A percentile compares a stretch with the other conserved stretches of the same genome.
Conservation (phyloP, 2,888 invertebrate species). For the Oscheius sp. region DNA sequence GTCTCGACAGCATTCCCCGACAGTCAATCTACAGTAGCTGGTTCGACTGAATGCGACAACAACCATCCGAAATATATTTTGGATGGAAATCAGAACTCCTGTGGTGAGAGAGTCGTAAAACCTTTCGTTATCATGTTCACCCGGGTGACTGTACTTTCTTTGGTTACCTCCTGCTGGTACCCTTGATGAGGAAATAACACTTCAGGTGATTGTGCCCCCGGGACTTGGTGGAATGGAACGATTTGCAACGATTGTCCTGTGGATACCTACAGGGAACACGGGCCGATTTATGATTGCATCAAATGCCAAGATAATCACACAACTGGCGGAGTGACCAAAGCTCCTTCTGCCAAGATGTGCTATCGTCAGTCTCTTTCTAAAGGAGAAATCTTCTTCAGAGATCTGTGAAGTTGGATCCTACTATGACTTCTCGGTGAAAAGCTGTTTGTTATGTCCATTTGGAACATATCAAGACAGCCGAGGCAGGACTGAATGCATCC, state of each 20-base stretch:
- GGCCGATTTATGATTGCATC: background rate
- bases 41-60: background rate
- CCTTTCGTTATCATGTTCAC: background rate
- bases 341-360: background rate
- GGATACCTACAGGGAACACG: constrained; percentile 1
- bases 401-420: background rate
- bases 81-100: constrained; percentile 1
- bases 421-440: background rate
- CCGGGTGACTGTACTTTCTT: no score
- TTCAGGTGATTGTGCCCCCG: constrained; percentile 13
- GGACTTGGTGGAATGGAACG: constrained; percentile 11
- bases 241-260: background rate
- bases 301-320: background rate
- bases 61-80: background rate
- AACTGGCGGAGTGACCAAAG: constrained; percentile 6
- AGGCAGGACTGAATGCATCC: constrained; percentile 8
- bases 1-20: constrained; percentile 4
- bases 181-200: no score
- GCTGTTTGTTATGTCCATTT: background rate
- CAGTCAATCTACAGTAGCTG: background rate
- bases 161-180: no score
- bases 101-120: constrained; percentile 9
- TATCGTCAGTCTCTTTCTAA: background rate
- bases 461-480: background rate
- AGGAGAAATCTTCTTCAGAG: background rate